phyloP scores from a whole-genome alignment of 2,888 invertebrate species.

The Dasysyrphus tricinctus region DNA sequence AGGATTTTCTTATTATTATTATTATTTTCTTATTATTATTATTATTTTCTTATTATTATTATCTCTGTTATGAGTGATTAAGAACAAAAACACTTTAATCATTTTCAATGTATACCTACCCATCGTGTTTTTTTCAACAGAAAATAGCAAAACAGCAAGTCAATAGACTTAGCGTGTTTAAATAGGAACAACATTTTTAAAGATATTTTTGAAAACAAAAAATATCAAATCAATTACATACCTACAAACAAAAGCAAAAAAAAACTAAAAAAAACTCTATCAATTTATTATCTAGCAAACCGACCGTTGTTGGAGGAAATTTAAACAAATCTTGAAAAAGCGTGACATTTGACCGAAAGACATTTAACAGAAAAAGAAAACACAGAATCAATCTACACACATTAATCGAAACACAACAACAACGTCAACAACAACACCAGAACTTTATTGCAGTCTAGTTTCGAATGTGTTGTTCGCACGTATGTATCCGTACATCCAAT shows the following conservation, averaged over 20 bases:
- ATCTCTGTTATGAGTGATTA: too few relatives aligned
- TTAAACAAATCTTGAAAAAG: conserved; percentile 51
- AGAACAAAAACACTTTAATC: too few relatives aligned
- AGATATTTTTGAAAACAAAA: not conserved
- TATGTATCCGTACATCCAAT: not conserved
- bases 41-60: too few relatives aligned
- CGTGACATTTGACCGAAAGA: conserved; percentile 42
- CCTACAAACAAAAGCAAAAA: not conserved
- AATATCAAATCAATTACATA: not conserved
- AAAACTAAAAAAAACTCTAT: not conserved
- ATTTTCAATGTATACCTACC: too few relatives aligned
- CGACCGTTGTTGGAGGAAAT: conserved; percentile 34
- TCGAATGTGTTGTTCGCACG: conserved; percentile 1
- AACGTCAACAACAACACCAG: not conserved
- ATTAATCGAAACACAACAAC: conserved; percentile 2
- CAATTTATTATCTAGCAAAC: conserved; percentile 35
- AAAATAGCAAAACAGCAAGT: too few relatives aligned
- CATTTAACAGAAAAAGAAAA: conserved; percentile 12
- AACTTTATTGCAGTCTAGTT: conserved; percentile 5
- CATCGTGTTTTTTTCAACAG: too few relatives aligned
- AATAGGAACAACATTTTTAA: not conserved
- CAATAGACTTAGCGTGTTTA: not conserved
- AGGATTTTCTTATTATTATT: too few relatives aligned
- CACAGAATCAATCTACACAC: conserved; percentile 14
- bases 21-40: too few relatives aligned